These are phyloP conservation scores for Rostratula benghalensis DNA, from an alignment of 2,113 vertebrate genomes.

Conservation along the genomic window DNA sequence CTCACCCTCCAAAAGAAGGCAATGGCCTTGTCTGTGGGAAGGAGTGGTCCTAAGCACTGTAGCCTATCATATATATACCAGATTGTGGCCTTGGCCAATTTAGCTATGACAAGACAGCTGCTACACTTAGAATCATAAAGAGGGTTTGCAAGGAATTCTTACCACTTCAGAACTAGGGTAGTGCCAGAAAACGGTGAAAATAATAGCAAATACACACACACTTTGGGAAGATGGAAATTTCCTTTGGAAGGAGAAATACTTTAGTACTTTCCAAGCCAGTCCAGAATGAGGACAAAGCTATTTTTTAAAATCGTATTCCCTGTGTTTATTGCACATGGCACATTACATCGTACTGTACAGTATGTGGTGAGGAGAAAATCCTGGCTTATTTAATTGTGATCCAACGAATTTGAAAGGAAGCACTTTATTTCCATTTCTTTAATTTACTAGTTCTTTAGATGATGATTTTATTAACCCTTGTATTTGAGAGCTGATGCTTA, in stretches of 20 bases:
- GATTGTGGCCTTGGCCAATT: neutral
- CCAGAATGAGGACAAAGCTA: neutral
- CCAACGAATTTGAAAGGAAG: slow-evolving; percentile 55
- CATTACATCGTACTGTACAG: slow-evolving; percentile 21
- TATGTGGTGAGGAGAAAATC: slow-evolving; percentile 4
- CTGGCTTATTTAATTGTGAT: slow-evolving; percentile 64
- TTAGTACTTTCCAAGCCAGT: neutral
- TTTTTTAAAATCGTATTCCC: neutral
- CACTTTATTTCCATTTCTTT: slow-evolving; percentile 57
- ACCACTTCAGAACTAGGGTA: neutral
- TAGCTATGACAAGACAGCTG: neutral
- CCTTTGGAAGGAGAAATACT: neutral
- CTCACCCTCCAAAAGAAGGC: neutral
- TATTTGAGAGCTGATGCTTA: slow-evolving; percentile 58
- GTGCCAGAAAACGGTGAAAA: neutral
- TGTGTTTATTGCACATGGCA: slow-evolving; percentile 13
- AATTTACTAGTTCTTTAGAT: slow-evolving; percentile 58
- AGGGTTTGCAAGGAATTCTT: neutral
- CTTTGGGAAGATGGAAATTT: neutral
- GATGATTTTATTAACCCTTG: slow-evolving; percentile 69
- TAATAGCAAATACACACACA: neutral
- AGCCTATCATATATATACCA: neutral
- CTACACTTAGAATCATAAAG: neutral
- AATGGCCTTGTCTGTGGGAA: neutral
- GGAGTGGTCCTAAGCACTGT: neutral